phyloP scores from a whole-genome alignment of 1,140 invertebrate genomes.

The Heliothis virescens region DNA sequence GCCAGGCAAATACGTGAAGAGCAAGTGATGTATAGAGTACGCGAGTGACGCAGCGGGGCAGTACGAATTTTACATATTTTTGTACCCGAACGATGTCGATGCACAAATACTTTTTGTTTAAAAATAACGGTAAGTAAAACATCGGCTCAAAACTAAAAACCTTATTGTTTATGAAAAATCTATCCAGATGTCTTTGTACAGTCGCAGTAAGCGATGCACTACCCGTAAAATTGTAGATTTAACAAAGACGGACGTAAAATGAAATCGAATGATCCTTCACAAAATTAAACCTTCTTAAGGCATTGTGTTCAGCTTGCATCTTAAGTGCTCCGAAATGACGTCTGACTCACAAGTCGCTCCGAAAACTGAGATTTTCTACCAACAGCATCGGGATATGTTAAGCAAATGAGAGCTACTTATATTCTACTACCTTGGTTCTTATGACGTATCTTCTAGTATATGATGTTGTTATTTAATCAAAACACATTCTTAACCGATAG shows the following conservation, averaged over 20 bases:
- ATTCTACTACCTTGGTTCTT: neutral
- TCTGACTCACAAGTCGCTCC: conserved; percentile 3
- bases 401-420: neutral
- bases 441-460: neutral
- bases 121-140: neutral
- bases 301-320: conserved; percentile 7
- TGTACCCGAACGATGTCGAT: neutral
- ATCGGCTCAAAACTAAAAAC: too few relatives aligned
- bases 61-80: conserved; percentile 3
- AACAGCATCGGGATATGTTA: neutral
- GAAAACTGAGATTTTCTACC: neutral
- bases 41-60: neutral
- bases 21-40: conserved; percentile 19
- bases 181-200: neutral
- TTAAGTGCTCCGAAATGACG: conserved; percentile 4
- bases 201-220: neutral
- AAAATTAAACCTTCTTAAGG: neutral
- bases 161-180: neutral
- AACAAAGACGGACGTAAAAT: neutral
- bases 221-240: neutral
- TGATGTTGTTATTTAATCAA: too few relatives aligned
- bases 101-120: neutral
- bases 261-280: neutral
- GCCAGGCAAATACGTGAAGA: conserved; percentile 9
- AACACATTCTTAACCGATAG: too few relatives aligned